Evolutionary conservation across 2,888 invertebrate species (phyloP), one percentile per base, ranked within the genome.

Genomic region (Cerastis rubricosa): DNA sequence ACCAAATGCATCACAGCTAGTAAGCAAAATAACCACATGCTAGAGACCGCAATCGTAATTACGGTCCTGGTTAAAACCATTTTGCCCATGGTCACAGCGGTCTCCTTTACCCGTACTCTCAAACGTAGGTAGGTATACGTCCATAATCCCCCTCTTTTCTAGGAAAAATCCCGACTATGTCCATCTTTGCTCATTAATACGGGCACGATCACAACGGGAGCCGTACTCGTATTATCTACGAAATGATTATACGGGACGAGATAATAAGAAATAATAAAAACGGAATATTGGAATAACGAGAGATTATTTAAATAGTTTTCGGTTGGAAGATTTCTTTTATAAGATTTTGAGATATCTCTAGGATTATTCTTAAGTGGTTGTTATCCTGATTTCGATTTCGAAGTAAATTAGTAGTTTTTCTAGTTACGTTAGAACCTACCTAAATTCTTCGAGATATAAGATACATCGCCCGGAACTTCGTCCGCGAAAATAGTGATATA

Each of bases 161-260:
- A 49, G 25, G 35, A 81, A 71, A 71, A 81, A 76, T 76, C 40
- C 45, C n/a, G 61, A 29, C 76, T 71, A 66, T 69, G 61, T 66
- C 70, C 35, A 64, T 85, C 45, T 25, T 75, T 82, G 54, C 70
- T 83, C 81, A 83, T 83, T 83, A 85, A 0, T 51, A 70, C 29
- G 14, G 51, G 17, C 47, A 57, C 66, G 85, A 85, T 85, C 69
- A 70, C 66, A 85, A 47, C 63, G 71, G 51, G 67, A 54, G 57
- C 59, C 67, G 22, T 54, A 85, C 84, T 80, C 64, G 17, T 54
- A 85, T 82, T 80, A 84, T 75, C 85, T 72, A 25, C 19, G 54
- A 70, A 76, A 70, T 64, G 76, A 72, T 82, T 80, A 57, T 59
- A 81, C 57, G 49, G n/a, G 76, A 72, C 69, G 57, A 80, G 71